Evolutionary conservation across 2,888 invertebrate species (phyloP).

Genomic region (Mactromeris polynyma): DNA sequence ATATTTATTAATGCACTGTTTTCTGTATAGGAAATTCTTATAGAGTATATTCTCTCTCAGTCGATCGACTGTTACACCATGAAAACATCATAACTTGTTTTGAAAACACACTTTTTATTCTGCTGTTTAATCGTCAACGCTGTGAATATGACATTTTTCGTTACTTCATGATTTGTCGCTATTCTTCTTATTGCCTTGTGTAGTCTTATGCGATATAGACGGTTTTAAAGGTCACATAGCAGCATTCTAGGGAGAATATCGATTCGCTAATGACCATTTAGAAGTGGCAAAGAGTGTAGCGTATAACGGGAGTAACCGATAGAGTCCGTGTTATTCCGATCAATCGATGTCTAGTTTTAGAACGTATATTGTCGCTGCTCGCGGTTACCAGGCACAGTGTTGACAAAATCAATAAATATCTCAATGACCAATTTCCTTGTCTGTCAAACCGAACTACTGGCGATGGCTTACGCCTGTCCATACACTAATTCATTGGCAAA

Average conservation of each 20-base stretch:
- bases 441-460: slow-evolving; percentile 31
- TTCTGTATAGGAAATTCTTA: no score
- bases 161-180: not conserved
- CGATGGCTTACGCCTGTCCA: not conserved
- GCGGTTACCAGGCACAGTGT: not conserved
- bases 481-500: not conserved
- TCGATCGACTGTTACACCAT: no score
- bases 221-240: not conserved
- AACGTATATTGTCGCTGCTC: not conserved
- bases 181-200: not conserved
- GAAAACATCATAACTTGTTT: no score
- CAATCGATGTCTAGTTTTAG: not conserved
- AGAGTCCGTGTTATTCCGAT: slow-evolving; percentile 7
- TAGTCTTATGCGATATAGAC: not conserved
- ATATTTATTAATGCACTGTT: no score
- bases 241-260: not conserved
- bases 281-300: not conserved
- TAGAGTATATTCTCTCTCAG: no score
- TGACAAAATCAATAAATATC: slow-evolving; percentile 23
- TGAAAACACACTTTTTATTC: no score
- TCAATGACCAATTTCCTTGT: slow-evolving; percentile 39
- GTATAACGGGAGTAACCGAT: not conserved
- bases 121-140: not conserved
- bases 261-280: not conserved
- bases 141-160: not conserved